Percentiles rank a stretch among this genome's conserved stretches.
Evolutionary conservation across 2,888 invertebrate genomes (phyloP).

Genomic region (Oasisia sp.): DNA sequence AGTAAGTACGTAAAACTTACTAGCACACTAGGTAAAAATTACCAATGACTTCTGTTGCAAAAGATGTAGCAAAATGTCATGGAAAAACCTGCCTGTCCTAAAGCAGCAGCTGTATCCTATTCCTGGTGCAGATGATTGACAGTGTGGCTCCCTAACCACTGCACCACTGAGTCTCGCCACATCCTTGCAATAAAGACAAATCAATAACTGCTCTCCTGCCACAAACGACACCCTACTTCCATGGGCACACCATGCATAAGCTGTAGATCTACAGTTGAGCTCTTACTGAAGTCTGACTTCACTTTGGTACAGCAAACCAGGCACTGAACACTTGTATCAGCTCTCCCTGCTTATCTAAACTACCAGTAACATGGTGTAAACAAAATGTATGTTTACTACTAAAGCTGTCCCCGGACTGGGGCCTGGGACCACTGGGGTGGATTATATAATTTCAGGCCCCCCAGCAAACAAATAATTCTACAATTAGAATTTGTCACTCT

Average conservation of each 20-base stretch:
- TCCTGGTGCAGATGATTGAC: too few relatives aligned
- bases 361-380: neutral
- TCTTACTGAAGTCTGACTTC: neutral
- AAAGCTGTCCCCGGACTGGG: neutral
- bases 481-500: neutral
- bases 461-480: neutral
- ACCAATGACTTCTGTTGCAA: too few relatives aligned
- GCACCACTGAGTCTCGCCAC: too few relatives aligned
- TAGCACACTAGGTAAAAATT: too few relatives aligned
- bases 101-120: too few relatives aligned
- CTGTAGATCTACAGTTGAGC: neutral
- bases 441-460: neutral
- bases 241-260: neutral
- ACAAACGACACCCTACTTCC: neutral
- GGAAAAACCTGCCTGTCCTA: too few relatives aligned
- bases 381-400: neutral
- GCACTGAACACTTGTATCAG: too few relatives aligned
- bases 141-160: too few relatives aligned
- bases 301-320: neutral
- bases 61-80: too few relatives aligned
- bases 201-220: neutral
- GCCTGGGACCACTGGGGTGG: neutral
- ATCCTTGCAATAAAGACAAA: neutral
- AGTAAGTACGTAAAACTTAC: too few relatives aligned
- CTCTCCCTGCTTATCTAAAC: neutral